Evolutionary conservation across 2,113 vertebrate genomes (phyloP).

Genomic region (Mus musculus): GRCm39 chr12:81650501-81651000

Average conservation of each 20-base stretch:
- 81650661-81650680: no score
- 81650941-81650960: not conserved
- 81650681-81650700: not conserved
- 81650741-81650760: not conserved
- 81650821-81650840: not conserved
- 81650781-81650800: not conserved
- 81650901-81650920: not conserved
- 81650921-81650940: not conserved
- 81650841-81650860: not conserved
- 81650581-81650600: slow-evolving; percentile 37
- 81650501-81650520: slow-evolving; percentile 8
- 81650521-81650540: not conserved
- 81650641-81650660: not conserved
- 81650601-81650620: slow-evolving; percentile 23
- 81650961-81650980: not conserved
- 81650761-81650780: not conserved
- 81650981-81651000: not conserved
- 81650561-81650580: not conserved
- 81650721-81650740: not conserved
- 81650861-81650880: not conserved
- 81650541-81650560: slow-evolving; percentile 31
- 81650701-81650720: not conserved
- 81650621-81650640: not conserved
- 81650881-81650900: slow-evolving; percentile 23
- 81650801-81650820: not conserved